These are phyloP conservation scores for Cheirogaleus medius DNA, from an alignment of 2,113 vertebrate genomes.

Conservation along the genomic window DNA sequence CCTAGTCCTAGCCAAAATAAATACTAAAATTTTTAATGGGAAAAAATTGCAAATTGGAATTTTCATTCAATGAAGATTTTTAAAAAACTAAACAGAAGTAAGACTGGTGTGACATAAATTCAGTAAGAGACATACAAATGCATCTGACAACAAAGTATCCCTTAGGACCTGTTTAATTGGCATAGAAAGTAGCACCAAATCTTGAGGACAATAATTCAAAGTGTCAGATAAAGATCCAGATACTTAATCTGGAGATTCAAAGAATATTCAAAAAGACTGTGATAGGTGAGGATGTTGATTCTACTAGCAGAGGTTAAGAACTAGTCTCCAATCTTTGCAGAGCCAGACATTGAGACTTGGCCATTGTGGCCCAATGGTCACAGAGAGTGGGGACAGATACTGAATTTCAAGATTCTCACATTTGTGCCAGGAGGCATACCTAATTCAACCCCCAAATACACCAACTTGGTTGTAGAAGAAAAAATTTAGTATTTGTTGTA, in stretches of 20 bases:
- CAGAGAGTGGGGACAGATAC: background rate
- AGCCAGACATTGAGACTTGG: background rate
- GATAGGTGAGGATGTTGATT: background rate
- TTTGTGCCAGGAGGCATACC: background rate
- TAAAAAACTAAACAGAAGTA: background rate
- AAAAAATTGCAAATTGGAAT: background rate
- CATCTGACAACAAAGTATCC: background rate
- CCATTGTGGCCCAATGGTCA: fast-evolving
- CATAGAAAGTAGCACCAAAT: background rate
- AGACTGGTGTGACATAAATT: background rate
- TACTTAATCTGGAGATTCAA: background rate
- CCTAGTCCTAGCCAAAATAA: background rate
- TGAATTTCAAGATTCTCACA: background rate
- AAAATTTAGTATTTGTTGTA: background rate
- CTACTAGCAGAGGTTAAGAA: background rate
- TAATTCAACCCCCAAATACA: background rate
- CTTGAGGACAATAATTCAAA: background rate
- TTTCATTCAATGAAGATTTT: background rate
- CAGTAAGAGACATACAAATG: background rate
- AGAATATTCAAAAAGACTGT: background rate
- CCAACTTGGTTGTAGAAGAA: background rate
- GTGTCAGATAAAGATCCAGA: background rate
- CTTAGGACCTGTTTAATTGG: background rate
- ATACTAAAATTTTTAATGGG: background rate
- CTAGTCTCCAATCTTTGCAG: background rate